Conservation (phyloP, 2,797 vertebrate species). For the Megaceryle alcyon region DNA sequence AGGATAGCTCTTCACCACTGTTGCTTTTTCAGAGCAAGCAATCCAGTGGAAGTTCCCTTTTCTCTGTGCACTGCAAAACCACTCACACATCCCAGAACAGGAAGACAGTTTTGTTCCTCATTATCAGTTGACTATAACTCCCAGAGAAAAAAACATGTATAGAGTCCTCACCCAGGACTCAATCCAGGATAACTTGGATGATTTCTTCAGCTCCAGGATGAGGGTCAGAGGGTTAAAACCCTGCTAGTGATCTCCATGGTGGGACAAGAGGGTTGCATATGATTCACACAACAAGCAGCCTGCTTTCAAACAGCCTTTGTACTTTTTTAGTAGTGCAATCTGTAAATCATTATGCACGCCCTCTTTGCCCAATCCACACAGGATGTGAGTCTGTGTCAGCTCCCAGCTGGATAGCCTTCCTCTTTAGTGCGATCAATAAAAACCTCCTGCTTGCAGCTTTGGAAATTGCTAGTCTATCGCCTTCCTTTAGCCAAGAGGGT, state of each 20-base stretch:
- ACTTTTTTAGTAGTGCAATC: background rate
- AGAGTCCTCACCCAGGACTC: background rate
- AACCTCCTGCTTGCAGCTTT: background rate
- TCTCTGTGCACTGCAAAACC: fast-evolving
- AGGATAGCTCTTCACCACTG: background rate
- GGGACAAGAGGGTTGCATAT: background rate
- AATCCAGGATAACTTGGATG: background rate
- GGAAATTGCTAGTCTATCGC: background rate
- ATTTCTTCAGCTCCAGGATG: background rate
- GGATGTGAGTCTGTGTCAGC: constrained; percentile 53
- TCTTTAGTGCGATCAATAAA: constrained; percentile 9
- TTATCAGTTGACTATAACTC: background rate
- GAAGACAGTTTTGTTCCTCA: background rate
- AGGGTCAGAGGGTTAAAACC: background rate
- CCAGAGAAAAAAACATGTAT: background rate
- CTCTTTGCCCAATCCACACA: constrained; percentile 45
- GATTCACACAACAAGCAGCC: constrained; percentile 28
- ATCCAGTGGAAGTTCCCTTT: background rate
- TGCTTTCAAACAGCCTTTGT: constrained; percentile 55
- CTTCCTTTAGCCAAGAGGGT: background rate
- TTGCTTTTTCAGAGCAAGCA: fast-evolving
- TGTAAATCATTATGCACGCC: constrained; percentile 58
- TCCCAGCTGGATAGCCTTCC: constrained; percentile 58
- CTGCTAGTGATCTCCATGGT: background rate
- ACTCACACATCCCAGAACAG: background rate